Conservation (phyloP, 2,888 invertebrate genomes). For the Campoletis raptor region DNA sequence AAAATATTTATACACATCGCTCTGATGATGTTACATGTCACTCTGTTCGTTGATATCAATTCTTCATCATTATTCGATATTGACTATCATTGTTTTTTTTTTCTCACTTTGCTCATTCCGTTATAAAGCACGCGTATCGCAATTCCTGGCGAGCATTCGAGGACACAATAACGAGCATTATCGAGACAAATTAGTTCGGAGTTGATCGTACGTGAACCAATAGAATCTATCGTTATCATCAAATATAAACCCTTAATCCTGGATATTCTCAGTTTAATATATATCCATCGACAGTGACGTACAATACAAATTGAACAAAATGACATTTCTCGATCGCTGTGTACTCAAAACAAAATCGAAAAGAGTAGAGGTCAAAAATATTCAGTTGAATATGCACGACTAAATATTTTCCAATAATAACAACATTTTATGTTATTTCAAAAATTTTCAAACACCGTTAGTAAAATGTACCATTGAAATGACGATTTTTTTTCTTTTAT, state of each 20-base stretch:
- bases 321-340: neutral
- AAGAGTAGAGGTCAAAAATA: no score
- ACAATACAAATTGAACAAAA: neutral
- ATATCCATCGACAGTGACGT: neutral
- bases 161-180: slow-evolving; percentile 48
- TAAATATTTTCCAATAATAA: no score
- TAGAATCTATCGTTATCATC: slow-evolving; percentile 29
- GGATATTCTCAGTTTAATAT: neutral
- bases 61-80: neutral
- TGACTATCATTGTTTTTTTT: neutral
- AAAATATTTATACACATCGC: neutral
- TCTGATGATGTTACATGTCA: neutral
- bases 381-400: no score
- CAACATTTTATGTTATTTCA: no score
- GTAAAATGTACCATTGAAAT: no score
- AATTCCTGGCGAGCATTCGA: neutral
- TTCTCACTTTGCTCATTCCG: neutral
- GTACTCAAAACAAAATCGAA: no score
- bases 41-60: neutral
- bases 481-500: no score
- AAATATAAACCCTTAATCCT: neutral
- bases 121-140: neutral
- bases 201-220: neutral
- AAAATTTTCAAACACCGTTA: no score
- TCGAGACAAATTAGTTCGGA: slow-evolving; percentile 47